Evolutionary conservation across 2,113 vertebrate species (phyloP), one percentile per base, ranked within the genome.

Genomic region (Cariama cristata): DNA sequence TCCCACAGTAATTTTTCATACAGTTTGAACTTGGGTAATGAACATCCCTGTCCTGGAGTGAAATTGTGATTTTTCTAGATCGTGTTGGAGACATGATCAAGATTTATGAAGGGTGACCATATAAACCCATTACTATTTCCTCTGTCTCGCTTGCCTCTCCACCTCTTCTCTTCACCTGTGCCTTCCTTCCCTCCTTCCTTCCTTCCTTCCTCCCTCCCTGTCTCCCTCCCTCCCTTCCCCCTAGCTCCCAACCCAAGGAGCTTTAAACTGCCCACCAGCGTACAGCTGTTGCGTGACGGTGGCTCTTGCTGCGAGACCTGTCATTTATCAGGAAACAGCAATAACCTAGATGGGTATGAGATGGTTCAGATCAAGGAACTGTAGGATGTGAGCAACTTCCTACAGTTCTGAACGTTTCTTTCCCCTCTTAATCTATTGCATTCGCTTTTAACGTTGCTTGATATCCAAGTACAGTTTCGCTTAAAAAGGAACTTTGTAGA

Each of bases 1-100:
- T 97, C 85, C 56, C 83, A 90, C 79, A 91, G 82, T 98, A 96
- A 98, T 98, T 98, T 98, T 98, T 98, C 97, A 97, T 95, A 92
- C 81, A 58, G 74, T 96, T 98, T 97, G 95, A 97, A 97, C 84
- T 73, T 89, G 60, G 92, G 66, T 97, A 98, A 98, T 97, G 95
- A 98, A 95, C 92, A 95, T 97, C 79, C 66, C 94, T 88, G 64
- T 97, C 95, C 82, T 84, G 20, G 63, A 97, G 87, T 94, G 86
- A 97, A 98, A 97, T 62, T 89, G 87, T 97, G 95, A 96, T 97
- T 97, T 97, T 97, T 96, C 88, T 96, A 87, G 96, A 79, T 95
- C 92, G 96, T 79, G 83, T 95, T 95, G 97, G 80, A 91, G 88
- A 87, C 82, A 60, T 35, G 88, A 93, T 97, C 88, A 97, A 98